Percentiles rank a stretch among this genome's conserved stretches.
Evolutionary conservation across 2,888 invertebrate genomes (phyloP).

Genomic region (Eupithecia insigniata): DNA sequence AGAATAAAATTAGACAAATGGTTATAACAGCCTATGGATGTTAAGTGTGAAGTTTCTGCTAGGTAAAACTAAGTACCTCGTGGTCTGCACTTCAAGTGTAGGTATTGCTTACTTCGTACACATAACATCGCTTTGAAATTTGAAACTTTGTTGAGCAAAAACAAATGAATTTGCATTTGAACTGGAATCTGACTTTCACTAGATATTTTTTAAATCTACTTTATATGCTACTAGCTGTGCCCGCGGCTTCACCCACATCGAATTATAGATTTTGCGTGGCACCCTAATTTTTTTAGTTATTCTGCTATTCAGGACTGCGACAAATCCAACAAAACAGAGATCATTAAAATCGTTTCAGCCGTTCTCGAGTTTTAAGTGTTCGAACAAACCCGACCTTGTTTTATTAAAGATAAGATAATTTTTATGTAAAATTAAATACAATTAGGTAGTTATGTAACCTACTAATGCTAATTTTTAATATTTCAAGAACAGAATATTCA

Average conservation of each 20-base stretch:
- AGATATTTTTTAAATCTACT: neutral
- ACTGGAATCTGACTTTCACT: neutral
- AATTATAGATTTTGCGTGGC: no score
- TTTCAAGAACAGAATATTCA: neutral
- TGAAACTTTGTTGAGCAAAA: slow-evolving; percentile 49
- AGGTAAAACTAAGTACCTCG: neutral
- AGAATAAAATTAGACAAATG: slow-evolving; percentile 7
- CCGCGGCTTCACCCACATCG: no score
- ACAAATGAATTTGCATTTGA: slow-evolving; percentile 21
- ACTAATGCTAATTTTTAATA: neutral
- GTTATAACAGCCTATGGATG: neutral
- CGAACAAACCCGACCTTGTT: no score
- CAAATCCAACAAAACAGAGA: no score
- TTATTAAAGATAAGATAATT: no score
- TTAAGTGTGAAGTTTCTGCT: neutral
- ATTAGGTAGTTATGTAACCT: neutral
- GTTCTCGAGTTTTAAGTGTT: no score
- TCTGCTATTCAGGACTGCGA: no score
- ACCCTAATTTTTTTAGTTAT: no score
- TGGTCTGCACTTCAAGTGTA: neutral
- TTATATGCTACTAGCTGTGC: no score
- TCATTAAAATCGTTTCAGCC: no score
- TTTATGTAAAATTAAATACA: neutral
- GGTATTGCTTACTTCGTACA: neutral
- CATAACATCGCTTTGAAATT: slow-evolving; percentile 35